Percentiles rank a stretch among this genome's conserved stretches.
Evolutionary conservation across 2,113 vertebrate genomes (phyloP).

Genomic region (Procapra przewalskii): DNA sequence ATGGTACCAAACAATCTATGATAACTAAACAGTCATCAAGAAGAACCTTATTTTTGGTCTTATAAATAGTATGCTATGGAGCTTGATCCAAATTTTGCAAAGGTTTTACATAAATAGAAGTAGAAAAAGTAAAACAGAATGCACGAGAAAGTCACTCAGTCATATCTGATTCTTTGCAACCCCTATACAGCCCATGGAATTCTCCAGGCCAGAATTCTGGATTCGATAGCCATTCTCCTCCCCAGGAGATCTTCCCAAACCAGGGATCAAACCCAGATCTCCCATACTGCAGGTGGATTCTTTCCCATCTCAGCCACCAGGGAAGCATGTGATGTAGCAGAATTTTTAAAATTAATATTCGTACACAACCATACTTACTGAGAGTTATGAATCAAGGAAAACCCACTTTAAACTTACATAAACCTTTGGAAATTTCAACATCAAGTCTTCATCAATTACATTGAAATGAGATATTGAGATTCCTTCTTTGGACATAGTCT

Average conservation of each 20-base stretch:
- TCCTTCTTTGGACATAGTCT: background rate
- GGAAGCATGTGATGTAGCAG: background rate
- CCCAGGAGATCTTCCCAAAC: background rate
- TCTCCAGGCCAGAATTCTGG: background rate
- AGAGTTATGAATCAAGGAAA: background rate
- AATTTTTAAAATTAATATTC: background rate
- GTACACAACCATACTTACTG: background rate
- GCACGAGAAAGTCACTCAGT: background rate
- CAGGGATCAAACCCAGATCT: background rate
- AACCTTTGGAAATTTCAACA: background rate
- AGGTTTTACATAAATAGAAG: background rate
- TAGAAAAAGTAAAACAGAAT: background rate
- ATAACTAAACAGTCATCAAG: background rate
- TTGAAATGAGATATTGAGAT: background rate
- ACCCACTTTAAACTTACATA: background rate
- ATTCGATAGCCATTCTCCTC: background rate
- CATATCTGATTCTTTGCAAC: background rate
- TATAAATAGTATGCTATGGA: background rate
- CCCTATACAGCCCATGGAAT: background rate
- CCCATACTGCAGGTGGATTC: background rate
- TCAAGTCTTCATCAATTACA: background rate
- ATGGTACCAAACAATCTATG: background rate
- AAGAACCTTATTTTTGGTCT: background rate
- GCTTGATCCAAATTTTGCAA: background rate
- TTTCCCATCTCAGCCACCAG: background rate